These are phyloP conservation scores for Psittacula echo DNA, from an alignment of 2,797 vertebrate genomes.

Conservation along the genomic window DNA sequence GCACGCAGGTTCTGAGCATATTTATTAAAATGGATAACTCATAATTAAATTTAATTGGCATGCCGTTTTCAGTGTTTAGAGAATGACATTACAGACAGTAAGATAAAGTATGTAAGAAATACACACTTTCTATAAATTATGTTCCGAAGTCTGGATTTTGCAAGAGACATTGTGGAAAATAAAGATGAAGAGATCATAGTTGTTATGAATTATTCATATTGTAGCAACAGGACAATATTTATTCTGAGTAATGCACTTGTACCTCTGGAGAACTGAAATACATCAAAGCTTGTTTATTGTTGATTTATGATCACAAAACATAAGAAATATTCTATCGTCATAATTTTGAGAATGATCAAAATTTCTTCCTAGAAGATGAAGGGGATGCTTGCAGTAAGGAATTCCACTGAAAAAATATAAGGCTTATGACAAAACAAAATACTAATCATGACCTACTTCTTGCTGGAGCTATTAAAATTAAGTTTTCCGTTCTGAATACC, in stretches of 20 bases:
- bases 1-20: neutral
- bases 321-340: neutral
- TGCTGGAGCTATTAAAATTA: neutral
- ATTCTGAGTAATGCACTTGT: constrained; percentile 20
- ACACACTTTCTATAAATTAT: constrained; percentile 32
- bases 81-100: neutral
- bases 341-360: neutral
- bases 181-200: constrained; percentile 27
- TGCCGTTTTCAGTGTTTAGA: constrained; percentile 14
- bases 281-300: constrained; percentile 1
- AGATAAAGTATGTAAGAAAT: neutral
- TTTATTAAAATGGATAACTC: constrained; percentile 7
- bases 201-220: constrained; percentile 51
- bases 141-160: neutral
- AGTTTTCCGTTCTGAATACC: neutral
- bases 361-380: neutral
- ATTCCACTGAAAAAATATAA: neutral
- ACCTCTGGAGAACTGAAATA: constrained; percentile 24
- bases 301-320: neutral
- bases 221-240: constrained; percentile 30
- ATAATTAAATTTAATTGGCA: constrained; percentile 35
- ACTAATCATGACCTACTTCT: neutral
- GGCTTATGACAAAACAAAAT: neutral
- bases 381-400: neutral
- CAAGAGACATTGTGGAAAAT: constrained; percentile 6